Base-by-base conservation (phyloP, 2,888 invertebrate species). In the Cryptops parisi region DNA sequence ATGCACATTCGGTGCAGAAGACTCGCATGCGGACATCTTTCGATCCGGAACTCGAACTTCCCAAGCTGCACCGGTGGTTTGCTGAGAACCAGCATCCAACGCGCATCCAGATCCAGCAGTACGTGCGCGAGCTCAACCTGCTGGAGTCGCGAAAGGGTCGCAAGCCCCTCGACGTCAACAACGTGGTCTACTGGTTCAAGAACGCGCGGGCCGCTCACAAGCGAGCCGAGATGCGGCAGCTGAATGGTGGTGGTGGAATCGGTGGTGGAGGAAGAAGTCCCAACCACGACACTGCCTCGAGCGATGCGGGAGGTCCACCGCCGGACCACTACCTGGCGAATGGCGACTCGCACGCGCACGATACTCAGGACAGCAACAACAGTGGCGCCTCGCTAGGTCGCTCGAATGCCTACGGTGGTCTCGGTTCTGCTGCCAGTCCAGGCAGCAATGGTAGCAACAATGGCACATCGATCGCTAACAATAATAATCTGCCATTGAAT, bases 41-140 rank as follows among this genome's bases (percentile, higher is more conserved):
- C 65, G 94, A 96, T 70, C 93, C 94, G 0, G 94, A 96, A 70
- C 75, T 91, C 64, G 97, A 98, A 71, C 72, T 98, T 58, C 96
- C 97, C 1, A 88, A 93, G 64, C 72, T 98, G 51, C 96, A 97
- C 67, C 79, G 87, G 61, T 97, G 97, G 96, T 98, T 97, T 73
- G 79, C 82, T 41, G 89, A 91, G 67, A 97, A 97, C 69, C 93
- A 94, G 62, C 97, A 97, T 68, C 98, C 98, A 0, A 88, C 89
- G 59, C 77, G 96, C 52, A 90, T 94, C 9, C 62, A 71, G 70
- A 93, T 98, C 66, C 89, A 93, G 63, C 85, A 89, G 59, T 97
- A 93, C 70, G 89, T 97, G 54, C 82, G 86, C 62, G 91, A 93
- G 66, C 73, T 98, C 59, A 98, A 98, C 68, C 80, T 82, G 55